Conservation (phyloP, 2,888 invertebrate species). For the Scaptomyza cyrtandrae region DNA sequence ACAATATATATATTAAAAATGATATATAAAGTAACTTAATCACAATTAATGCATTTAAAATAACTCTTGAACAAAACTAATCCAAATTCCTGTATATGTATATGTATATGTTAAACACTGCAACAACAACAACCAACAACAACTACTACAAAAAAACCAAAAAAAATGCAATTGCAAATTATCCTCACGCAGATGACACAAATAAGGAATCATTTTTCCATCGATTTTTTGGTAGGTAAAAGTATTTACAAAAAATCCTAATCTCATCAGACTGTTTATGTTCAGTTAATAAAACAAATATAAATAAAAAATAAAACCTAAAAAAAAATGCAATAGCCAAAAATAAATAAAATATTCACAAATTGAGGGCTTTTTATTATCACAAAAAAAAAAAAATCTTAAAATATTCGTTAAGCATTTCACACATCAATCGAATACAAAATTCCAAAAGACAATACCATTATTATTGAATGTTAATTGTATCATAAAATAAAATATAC, state of each 20-base stretch:
- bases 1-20: no score
- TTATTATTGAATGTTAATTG: conserved; percentile 8
- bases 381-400: neutral
- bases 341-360: neutral
- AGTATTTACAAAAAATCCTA: conserved; percentile 15
- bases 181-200: conserved; percentile 72
- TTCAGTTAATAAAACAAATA: conserved; percentile 70
- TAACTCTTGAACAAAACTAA: conserved; percentile 42
- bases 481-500: neutral
- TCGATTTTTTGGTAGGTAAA: conserved; percentile 77
- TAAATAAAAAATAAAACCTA: neutral
- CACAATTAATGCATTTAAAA: conserved; percentile 48
- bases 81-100: conserved; percentile 26
- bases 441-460: neutral
- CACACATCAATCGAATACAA: neutral
- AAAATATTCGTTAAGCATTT: conserved; percentile 1
- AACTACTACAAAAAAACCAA: conserved; percentile 29
- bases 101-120: conserved; percentile 46
- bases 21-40: no score
- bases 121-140: conserved; percentile 21
- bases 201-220: conserved; percentile 74
- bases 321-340: neutral
- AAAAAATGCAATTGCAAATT: conserved; percentile 35
- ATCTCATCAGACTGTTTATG: conserved; percentile 54
- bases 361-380: conserved; percentile 1